These are phyloP conservation scores for Wasmannia auropunctata DNA, from an alignment of 1,140 invertebrate genomes.

Conservation along the genomic window DNA sequence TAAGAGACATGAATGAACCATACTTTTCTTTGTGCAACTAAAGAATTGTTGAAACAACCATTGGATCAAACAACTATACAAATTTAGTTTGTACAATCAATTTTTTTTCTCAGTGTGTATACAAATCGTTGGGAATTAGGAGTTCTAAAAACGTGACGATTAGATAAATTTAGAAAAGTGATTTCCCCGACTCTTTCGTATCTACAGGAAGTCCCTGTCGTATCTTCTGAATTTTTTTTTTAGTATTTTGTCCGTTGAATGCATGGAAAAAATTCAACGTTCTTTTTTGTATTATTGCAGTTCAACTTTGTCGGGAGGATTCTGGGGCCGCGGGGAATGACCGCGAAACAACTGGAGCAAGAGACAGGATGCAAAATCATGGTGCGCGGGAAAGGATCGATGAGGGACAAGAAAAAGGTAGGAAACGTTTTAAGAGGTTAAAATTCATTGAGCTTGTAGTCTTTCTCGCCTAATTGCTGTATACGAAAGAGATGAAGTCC, in stretches of 20 bases:
- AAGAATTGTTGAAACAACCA: no score
- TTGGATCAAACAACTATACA: no score
- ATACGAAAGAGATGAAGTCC: neutral
- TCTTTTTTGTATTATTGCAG: slow-evolving; percentile 88
- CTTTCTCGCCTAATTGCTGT: neutral
- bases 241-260: neutral
- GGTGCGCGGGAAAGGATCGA: slow-evolving; percentile 99
- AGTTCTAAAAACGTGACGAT: neutral
- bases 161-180: neutral
- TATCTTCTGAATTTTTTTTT: neutral
- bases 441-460: neutral
- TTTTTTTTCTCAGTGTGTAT: no score
- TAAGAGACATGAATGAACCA: no score
- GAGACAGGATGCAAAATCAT: slow-evolving; percentile 99
- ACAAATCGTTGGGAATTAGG: neutral
- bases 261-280: neutral
- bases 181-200: neutral
- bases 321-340: slow-evolving; percentile 99
- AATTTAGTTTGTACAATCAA: no score
- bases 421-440: slow-evolving; percentile 60
- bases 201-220: neutral
- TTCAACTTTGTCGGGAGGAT: slow-evolving; percentile 99
- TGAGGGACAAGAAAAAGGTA: slow-evolving; percentile 99
- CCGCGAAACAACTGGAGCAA: slow-evolving; percentile 99
- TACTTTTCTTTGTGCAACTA: no score